A percentile compares a stretch with the other conserved stretches of the same genome.
Conservation (phyloP, 2,888 invertebrate genomes). For the Mesorhabditis belari region DNA sequence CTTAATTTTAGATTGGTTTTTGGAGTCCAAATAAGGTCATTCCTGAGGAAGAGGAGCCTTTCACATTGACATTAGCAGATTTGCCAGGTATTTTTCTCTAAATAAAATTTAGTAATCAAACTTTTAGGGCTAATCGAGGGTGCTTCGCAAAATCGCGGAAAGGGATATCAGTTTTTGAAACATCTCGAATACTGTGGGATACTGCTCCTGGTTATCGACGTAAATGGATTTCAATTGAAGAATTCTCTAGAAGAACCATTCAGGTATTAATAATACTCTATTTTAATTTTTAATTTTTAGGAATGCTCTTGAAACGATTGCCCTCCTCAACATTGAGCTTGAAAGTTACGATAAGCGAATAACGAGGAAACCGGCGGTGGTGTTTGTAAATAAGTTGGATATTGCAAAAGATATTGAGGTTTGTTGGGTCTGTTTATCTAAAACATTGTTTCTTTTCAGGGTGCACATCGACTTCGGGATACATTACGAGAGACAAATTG, state of each 20-base stretch:
- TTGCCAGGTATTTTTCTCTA: slow-evolving; percentile 12
- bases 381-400: slow-evolving; percentile 44
- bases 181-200: slow-evolving; percentile 48
- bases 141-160: slow-evolving; percentile 42
- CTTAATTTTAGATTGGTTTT: slow-evolving; percentile 24
- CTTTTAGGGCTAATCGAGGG: slow-evolving; percentile 43
- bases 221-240: slow-evolving; percentile 41
- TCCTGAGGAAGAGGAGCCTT: slow-evolving; percentile 13
- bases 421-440: neutral
- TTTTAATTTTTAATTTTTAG: slow-evolving; percentile 17
- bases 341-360: slow-evolving; percentile 35
- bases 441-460: slow-evolving; percentile 9
- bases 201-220: slow-evolving; percentile 45
- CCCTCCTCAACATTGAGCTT: slow-evolving; percentile 38
- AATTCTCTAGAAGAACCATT: slow-evolving; percentile 33
- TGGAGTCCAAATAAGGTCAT: slow-evolving; percentile 4
- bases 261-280: slow-evolving; percentile 15
- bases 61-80: slow-evolving; percentile 44
- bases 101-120: neutral
- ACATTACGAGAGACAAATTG: slow-evolving; percentile 9
- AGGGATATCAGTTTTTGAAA: slow-evolving; percentile 43
- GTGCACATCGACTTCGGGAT: neutral
- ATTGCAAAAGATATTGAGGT: slow-evolving; percentile 22
- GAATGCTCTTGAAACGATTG: slow-evolving; percentile 37
- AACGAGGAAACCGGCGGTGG: slow-evolving; percentile 31